phyloP scores from a whole-genome alignment of 2,888 invertebrate genomes.

The Heliconius hortense region DNA sequence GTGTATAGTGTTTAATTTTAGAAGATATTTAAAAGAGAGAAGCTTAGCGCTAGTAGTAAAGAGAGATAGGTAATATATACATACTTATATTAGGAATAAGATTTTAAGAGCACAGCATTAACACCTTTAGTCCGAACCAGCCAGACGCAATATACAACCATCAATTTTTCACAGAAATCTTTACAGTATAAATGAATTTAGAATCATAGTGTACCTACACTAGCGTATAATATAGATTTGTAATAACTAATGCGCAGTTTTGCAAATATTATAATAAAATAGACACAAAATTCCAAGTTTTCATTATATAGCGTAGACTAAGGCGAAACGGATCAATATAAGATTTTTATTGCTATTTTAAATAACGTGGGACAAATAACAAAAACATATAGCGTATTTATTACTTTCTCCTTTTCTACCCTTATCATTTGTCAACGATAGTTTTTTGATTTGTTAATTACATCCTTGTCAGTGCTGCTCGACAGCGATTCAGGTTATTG shows the following conservation, averaged over 20 bases:
- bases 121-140: slow-evolving; percentile 26
- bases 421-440: no score
- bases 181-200: slow-evolving; percentile 11
- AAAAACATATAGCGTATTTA: no score
- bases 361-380: no score
- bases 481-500: no score
- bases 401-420: no score
- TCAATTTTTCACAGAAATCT: slow-evolving; percentile 9
- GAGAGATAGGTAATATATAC: not conserved
- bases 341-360: no score
- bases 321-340: no score
- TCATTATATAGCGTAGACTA: not conserved
- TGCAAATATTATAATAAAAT: not conserved
- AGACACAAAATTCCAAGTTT: not conserved
- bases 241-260: not conserved
- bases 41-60: slow-evolving; percentile 19
- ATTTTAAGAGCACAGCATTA: slow-evolving; percentile 19
- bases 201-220: not conserved
- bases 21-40: slow-evolving; percentile 1
- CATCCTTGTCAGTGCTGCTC: no score
- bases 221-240: not conserved
- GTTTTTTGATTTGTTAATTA: no score
- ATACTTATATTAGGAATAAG: slow-evolving; percentile 21
- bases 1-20: not conserved
- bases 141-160: slow-evolving; percentile 24